phyloP scores from a whole-genome alignment of 1,140 invertebrate species.

The Drosophila lini region DNA sequence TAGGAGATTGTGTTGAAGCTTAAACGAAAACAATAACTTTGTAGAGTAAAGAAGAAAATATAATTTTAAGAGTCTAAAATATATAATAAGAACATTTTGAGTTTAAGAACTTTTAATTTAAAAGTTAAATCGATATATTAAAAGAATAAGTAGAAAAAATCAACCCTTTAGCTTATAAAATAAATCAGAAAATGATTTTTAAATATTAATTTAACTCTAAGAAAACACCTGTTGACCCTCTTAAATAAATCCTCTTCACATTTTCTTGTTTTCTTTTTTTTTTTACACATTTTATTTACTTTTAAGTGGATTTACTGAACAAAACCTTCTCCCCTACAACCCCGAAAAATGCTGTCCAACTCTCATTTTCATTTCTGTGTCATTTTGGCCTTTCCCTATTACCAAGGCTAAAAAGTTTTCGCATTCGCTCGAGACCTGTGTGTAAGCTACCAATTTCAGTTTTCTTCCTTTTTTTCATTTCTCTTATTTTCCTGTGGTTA shows the following conservation, averaged over 20 bases:
- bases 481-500: constrained; percentile 1
- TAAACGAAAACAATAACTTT: no score
- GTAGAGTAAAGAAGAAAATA: no score
- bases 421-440: constrained; percentile 21
- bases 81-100: no score
- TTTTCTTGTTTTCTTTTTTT: not conserved
- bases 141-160: not conserved
- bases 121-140: not conserved
- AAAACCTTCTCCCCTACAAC: not conserved
- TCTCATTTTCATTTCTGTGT: constrained; percentile 60
- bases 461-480: constrained; percentile 43
- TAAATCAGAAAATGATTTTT: no score
- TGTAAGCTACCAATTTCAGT: constrained; percentile 72
- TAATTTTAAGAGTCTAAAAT: no score
- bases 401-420: constrained; percentile 50
- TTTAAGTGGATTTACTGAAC: constrained; percentile 31
- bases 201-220: not conserved
- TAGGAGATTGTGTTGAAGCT: not conserved
- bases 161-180: not conserved
- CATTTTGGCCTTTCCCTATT: constrained; percentile 28
- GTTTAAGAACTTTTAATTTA: no score
- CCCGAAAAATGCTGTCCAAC: constrained; percentile 2
- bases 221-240: constrained; percentile 14
- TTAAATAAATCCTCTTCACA: not conserved
- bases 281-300: constrained; percentile 19